Evolutionary conservation across 1,140 invertebrate genomes (phyloP), one percentile per base, ranked within the genome.

Genomic region (Agraylea sexmaculata): DNA sequence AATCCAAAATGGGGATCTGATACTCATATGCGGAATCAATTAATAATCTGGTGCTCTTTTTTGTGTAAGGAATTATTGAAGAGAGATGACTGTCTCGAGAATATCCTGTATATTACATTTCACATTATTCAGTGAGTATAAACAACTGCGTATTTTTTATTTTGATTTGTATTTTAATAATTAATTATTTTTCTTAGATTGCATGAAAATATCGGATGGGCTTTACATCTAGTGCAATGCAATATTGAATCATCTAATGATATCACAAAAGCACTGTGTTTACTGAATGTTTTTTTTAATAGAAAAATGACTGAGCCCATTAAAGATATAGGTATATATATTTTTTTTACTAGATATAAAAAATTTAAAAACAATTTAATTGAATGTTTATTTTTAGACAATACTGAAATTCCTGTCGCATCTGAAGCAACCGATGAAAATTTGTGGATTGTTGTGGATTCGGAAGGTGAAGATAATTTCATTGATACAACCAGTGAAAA

Each of bases 381-480:
- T 2, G 3, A 28, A 4, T 39, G 11, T 2, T 18, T 11, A 8
- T 16, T 31, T 21, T n/a, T 10, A 40, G 29, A 42, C 13, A 29
- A 42, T 35, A 20, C 18, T 30, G 40, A 40, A 13, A 15, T 43
- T 19, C 18, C 27, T 1, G 13, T 46, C 4, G 47, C 43, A 5
- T 32, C 40, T 17, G 47, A 49, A 32, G 47, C 47, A 16, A 39
- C 23, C 1, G 47, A 49, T 31, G 47, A 49, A 10, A 37, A 19
- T 12, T 33, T 46, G n/a, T 49, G 47, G 47, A 37, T 40, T 10
- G 37, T 49, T 10, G 47, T 49, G 17, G 47, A 49, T 19, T 49
- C 47, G 18, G 47, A 49, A 21, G 47, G 47, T 1, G 47, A 49
- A 33, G 40, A 35, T 1, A 43, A 37, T 1, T 43, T 45, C 33